Conservation (phyloP, 2,888 invertebrate species). For the Stenotaenia linearis region DNA sequence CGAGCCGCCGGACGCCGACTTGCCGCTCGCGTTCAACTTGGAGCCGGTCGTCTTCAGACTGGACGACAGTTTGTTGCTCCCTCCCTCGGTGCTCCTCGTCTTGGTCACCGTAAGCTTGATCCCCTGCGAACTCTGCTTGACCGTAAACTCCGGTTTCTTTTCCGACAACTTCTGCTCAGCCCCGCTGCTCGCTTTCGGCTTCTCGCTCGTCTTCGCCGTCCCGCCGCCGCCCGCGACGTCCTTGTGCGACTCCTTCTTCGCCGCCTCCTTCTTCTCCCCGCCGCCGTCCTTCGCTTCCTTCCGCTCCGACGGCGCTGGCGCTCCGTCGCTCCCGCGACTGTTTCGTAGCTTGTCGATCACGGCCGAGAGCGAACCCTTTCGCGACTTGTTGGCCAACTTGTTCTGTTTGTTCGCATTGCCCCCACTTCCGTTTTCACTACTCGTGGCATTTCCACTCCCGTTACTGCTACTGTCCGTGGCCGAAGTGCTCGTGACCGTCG, state of each 20-base stretch:
- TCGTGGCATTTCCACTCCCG: neutral
- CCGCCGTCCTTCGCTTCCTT: neutral
- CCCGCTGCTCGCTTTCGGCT: conserved; percentile 29
- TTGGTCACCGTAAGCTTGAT: conserved; percentile 90
- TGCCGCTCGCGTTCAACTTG: neutral
- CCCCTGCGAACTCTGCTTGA: conserved; percentile 80
- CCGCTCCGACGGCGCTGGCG: neutral
- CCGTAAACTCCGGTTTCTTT: conserved; percentile 59
- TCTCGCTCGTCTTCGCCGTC: neutral
- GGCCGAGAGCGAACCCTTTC: conserved; percentile 43
- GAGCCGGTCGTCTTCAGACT: conserved; percentile 26
- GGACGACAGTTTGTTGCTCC: conserved; percentile 52
- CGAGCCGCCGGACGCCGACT: conserved; percentile 40
- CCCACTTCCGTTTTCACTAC: conserved; percentile 3
- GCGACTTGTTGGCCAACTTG: conserved; percentile 35
- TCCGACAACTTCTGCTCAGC: conserved; percentile 35
- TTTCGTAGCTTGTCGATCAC: conserved; percentile 33
- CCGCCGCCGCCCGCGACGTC: conserved; percentile 37
- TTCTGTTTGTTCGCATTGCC: conserved; percentile 41
- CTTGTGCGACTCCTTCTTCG: conserved; percentile 45
- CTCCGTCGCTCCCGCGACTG: neutral
- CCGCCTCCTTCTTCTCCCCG: conserved; percentile 49
- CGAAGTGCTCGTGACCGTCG: neutral
- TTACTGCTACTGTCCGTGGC: neutral
- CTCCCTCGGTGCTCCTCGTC: conserved; percentile 52